Base-by-base conservation (phyloP, 2,113 vertebrate species). In the Jaculus jaculus region DNA sequence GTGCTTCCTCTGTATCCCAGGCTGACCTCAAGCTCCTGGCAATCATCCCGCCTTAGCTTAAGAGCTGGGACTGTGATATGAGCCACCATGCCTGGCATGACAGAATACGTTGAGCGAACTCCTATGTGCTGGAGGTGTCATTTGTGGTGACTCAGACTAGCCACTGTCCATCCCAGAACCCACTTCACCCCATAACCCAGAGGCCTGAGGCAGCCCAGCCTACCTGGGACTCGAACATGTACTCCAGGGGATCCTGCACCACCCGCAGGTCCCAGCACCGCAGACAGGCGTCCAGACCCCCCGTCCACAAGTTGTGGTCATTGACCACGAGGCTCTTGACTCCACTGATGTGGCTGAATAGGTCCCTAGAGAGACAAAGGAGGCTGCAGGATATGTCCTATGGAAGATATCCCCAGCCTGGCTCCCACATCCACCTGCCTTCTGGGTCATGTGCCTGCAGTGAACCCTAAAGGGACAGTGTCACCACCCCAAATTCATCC, bases 241-340 rank as follows among this genome's bases (percentile, higher is more conserved):
- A 34, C 11, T 92, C 83, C n/a, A 5, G n/a, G 11, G 75, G 32
- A 18, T 80, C n/a, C 13, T 1, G 0, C 9, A 12, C 0, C 0
- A 3, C 16, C 37, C 95, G 63, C 26, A 95, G 94, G 80, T 97
- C 96, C 96, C 94, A 96, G 83, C 75, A 34, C 1, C 72, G 75
- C 75, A 96, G 91, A 15, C 32, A 72, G 32, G 88, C 54, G 0
- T 93, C 94, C 42, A 77, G 86, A 2, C 96, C 91, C 24, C 96
- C 95, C 0, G 61, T 24, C 96, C 96, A 97, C 65, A 96, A 0
- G 0, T 2, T 24, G n/a, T 47, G 17, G 11, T n/a, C 84, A 39
- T 68, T 92, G 24, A 95, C 13, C 2, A 20, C 86, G 0, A 96
- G 20, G 61, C 21, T 86, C 60, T 28, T 95, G 65, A 80, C 80